These are phyloP conservation scores for Chelonia mydas DNA, from an alignment of 2,797 vertebrate genomes.

Conservation along the genomic window DNA sequence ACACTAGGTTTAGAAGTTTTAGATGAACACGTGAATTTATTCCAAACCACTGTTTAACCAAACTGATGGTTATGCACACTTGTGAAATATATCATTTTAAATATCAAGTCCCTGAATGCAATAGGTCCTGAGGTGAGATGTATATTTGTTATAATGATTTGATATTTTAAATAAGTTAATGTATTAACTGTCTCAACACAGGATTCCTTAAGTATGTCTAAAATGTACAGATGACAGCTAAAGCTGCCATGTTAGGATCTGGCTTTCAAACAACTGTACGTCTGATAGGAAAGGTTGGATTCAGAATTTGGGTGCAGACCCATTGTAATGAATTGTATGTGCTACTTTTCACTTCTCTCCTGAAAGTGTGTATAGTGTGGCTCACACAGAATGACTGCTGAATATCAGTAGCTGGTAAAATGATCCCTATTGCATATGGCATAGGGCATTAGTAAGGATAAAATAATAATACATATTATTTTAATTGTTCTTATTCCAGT, in stretches of 20 bases:
- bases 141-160: constrained; percentile 71
- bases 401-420: constrained; percentile 39
- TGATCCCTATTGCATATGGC: constrained; percentile 9
- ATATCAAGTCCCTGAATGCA: constrained; percentile 70
- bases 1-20: constrained; percentile 69
- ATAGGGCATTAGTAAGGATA: constrained; percentile 32
- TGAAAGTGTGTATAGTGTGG: background rate
- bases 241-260: constrained; percentile 3
- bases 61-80: constrained; percentile 53
- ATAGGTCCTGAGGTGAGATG: constrained; percentile 66
- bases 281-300: constrained; percentile 23
- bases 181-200: constrained; percentile 58
- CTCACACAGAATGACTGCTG: constrained; percentile 43
- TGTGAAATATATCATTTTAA: constrained; percentile 66
- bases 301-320: constrained; percentile 29
- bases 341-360: constrained; percentile 36
- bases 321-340: constrained; percentile 30
- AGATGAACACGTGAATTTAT: constrained; percentile 65
- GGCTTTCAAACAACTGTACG: constrained; percentile 31
- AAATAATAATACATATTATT: background rate
- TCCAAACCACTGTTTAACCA: constrained; percentile 69
- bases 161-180: constrained; percentile 62
- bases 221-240: constrained; percentile 46
- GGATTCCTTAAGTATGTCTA: constrained; percentile 45
- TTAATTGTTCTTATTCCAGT: constrained; percentile 28